phyloP scores from a whole-genome alignment of 2,113 vertebrate genomes.

The Microcebus lehilahytsara region DNA sequence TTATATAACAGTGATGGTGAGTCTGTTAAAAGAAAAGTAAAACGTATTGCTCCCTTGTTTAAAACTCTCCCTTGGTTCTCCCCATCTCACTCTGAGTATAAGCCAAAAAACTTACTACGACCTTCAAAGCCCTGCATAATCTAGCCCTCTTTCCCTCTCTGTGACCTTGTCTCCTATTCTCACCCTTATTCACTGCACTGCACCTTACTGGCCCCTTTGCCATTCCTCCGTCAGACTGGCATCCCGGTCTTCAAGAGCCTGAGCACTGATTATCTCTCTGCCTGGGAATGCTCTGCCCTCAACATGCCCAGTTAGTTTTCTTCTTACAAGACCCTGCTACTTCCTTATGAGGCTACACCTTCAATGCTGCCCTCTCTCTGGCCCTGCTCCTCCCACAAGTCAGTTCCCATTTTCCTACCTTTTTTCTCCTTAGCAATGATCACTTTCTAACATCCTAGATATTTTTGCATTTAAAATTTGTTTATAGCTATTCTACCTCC shows the following conservation, averaged over 20 bases:
- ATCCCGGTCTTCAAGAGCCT: not conserved
- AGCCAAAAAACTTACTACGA: not conserved
- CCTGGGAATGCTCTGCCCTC: not conserved
- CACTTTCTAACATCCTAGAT: not conserved
- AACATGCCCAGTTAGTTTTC: not conserved
- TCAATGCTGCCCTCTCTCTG: not conserved
- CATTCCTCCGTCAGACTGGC: rapidly evolving
- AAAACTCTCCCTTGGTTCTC: not conserved
- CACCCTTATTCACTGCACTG: not conserved
- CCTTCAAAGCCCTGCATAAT: not conserved
- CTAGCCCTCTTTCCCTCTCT: no score
- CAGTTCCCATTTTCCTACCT: not conserved
- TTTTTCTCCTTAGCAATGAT: not conserved
- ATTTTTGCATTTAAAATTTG: not conserved
- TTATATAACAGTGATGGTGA: not conserved
- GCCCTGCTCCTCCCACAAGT: not conserved
- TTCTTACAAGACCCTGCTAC: not conserved
- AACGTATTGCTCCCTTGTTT: not conserved
- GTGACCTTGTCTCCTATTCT: not conserved
- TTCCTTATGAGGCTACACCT: not conserved
- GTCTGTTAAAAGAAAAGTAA: not conserved
- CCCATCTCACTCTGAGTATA: not conserved
- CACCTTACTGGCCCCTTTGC: not conserved
- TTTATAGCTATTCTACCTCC: not conserved
- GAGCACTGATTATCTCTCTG: not conserved